Percentiles rank a stretch among this genome's conserved stretches.
These are phyloP conservation scores for Oikopleura dioica DNA, from an alignment of 23 tunicate genomes.

Conservation along the genomic window DNA sequence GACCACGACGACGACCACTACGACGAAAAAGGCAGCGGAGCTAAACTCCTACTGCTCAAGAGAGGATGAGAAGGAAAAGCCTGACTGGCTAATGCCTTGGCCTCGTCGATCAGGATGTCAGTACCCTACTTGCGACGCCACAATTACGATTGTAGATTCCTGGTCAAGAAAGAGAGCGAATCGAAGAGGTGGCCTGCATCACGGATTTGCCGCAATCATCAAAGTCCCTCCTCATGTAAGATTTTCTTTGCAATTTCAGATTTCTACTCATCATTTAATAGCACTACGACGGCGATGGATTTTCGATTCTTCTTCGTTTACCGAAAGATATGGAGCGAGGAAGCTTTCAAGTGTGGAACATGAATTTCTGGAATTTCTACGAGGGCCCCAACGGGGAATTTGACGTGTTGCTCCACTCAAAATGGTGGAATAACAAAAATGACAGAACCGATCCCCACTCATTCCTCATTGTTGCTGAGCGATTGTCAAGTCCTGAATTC, in stretches of 20 bases:
- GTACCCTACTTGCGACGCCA: not conserved
- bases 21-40: too few species aligned
- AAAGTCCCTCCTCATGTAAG: not conserved
- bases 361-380: not conserved
- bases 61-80: not conserved
- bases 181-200: not conserved
- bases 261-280: too few species aligned
- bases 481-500: not conserved
- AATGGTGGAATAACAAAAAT: not conserved
- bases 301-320: not conserved
- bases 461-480: not conserved
- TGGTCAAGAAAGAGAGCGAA: not conserved
- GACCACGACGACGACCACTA: too few species aligned
- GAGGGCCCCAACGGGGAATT: not conserved
- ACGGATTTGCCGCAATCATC: not conserved
- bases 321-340: not conserved
- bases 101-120: not conserved
- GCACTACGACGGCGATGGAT: not conserved
- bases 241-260: too few species aligned
- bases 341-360: not conserved
- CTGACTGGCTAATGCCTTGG: not conserved
- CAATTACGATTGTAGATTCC: not conserved
- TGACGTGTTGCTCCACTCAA: not conserved
- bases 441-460: not conserved
- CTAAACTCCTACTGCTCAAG: too few species aligned